A percentile compares a stretch with the other conserved stretches of the same genome.
phyloP scores from a whole-genome alignment of 2,797 vertebrate species.

The Clarias laeviceps region DNA sequence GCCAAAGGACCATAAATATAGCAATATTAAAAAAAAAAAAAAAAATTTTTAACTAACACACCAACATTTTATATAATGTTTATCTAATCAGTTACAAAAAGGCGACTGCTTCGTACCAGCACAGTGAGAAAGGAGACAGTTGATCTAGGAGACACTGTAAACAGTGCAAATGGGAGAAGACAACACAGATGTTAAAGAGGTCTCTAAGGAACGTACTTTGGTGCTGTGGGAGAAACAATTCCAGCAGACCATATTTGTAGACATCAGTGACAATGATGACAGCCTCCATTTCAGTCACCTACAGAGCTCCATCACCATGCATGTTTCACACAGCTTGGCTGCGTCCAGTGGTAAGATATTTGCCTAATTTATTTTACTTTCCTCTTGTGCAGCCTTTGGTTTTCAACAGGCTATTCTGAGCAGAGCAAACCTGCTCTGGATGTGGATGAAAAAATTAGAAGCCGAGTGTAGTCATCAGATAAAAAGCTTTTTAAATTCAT shows the following conservation, averaged over 20 bases:
- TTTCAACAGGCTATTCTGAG: no score
- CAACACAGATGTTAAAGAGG: constrained; percentile 56
- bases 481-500: no score
- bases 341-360: constrained; percentile 67
- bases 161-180: constrained; percentile 62
- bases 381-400: neutral
- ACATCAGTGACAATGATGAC: constrained; percentile 78
- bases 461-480: no score
- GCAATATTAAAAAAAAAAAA: no score
- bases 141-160: neutral
- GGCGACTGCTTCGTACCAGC: neutral
- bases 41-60: neutral
- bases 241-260: constrained; percentile 75
- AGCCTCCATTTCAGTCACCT: constrained; percentile 77
- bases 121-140: neutral
- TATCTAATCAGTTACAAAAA: neutral
- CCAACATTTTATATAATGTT: neutral
- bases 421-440: no score
- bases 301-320: constrained; percentile 67
- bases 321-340: constrained; percentile 68
- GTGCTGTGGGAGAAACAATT: constrained; percentile 75
- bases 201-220: constrained; percentile 39
- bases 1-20: neutral
- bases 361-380: neutral
- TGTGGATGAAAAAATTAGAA: no score